Conservation (phyloP, 2,113 vertebrate species). For the Rousettus leschenaultii region DNA sequence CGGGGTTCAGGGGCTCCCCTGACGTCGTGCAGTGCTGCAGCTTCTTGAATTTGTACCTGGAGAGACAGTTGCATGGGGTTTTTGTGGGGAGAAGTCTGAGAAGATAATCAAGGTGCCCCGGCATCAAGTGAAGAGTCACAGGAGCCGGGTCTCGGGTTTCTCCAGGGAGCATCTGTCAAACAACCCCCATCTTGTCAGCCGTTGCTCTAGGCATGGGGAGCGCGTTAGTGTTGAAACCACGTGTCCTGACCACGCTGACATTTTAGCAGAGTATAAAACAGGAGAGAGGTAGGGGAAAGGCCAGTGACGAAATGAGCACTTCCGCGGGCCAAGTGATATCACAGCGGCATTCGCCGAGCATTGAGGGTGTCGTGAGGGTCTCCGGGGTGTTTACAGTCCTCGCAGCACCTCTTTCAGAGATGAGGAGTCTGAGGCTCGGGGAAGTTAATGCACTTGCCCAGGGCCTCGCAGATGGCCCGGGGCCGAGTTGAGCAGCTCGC, state of each 20-base stretch:
- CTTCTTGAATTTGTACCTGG: constrained; percentile 80
- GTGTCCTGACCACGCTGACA: not conserved
- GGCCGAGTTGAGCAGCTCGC: too few species aligned
- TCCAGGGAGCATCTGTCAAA: not conserved
- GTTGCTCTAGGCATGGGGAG: not conserved
- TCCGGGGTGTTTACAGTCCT: not conserved
- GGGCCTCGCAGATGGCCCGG: not conserved
- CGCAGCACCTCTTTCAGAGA: not conserved
- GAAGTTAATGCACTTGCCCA: not conserved
- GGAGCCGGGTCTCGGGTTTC: not conserved
- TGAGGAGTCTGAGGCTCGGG: not conserved
- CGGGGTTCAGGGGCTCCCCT: constrained; percentile 84
- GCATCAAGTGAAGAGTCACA: not conserved
- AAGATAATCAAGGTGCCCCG: not conserved
- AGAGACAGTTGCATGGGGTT: not conserved
- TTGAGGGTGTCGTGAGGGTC: not conserved
- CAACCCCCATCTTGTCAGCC: not conserved
- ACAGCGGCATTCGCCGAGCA: not conserved
- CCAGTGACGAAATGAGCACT: not conserved
- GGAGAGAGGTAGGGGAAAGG: not conserved
- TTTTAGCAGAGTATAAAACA: not conserved
- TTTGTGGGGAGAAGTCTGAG: not conserved
- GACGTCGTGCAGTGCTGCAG: constrained; percentile 80
- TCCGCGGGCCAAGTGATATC: not conserved
- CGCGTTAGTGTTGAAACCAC: not conserved